Conservation (phyloP, 2,797 vertebrate genomes). For the Ctenopoma kingsleyae region DNA sequence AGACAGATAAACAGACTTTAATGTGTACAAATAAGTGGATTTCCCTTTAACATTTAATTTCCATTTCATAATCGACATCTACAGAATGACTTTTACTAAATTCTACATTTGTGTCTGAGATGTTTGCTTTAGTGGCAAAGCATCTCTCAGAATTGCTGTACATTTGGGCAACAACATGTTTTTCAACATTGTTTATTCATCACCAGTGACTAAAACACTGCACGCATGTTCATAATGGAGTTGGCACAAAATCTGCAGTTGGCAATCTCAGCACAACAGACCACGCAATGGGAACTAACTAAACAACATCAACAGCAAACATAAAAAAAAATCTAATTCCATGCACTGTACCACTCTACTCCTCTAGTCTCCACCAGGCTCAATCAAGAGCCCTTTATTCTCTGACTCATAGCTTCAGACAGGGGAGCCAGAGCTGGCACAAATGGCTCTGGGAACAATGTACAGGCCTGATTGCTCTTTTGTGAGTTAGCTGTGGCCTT, state of each 20-base stretch:
- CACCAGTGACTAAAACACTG: conserved; percentile 29
- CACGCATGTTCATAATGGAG: conserved; percentile 56
- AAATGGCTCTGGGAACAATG: conserved; percentile 78
- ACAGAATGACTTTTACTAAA: not conserved
- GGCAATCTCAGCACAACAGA: conserved; percentile 74
- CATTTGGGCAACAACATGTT: conserved; percentile 27
- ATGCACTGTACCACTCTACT: conserved; percentile 47
- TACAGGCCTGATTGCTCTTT: conserved; percentile 79
- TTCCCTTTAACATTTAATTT: not conserved
- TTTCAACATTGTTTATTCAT: conserved; percentile 45
- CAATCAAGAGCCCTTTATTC: conserved; percentile 80
- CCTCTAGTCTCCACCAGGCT: conserved; percentile 59
- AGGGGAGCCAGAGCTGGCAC: conserved; percentile 63
- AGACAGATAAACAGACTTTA: not conserved
- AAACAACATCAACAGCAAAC: conserved; percentile 73
- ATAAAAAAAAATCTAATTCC: conserved; percentile 53
- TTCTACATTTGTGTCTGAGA: not conserved
- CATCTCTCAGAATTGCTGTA: conserved; percentile 20
- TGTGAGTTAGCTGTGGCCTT: conserved; percentile 76
- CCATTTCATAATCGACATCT: not conserved
- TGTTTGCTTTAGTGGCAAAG: conserved; percentile 10
- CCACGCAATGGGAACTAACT: conserved; percentile 63
- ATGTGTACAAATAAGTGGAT: not conserved
- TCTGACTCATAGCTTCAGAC: conserved; percentile 73
- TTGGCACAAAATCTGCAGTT: conserved; percentile 64